These are phyloP conservation scores for Cataglyphis albicans DNA, from an alignment of 2,888 invertebrate species.

Conservation along the genomic window DNA sequence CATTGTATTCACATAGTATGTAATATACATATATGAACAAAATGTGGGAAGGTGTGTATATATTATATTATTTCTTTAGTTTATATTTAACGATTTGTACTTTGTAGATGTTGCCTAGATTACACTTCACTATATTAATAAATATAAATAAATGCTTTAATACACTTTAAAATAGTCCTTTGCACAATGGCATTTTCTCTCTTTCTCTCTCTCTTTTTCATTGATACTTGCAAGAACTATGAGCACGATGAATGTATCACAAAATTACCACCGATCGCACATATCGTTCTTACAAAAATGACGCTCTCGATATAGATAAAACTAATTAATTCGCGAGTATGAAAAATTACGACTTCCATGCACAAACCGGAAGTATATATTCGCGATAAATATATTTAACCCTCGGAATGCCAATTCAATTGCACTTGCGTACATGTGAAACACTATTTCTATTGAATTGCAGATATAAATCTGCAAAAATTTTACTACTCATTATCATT, in stretches of 20 bases:
- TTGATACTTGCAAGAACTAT: conserved; percentile 45
- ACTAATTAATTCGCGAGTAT: conserved; percentile 37
- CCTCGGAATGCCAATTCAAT: conserved; percentile 36
- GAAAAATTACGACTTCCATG: conserved; percentile 68
- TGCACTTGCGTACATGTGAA: conserved; percentile 12
- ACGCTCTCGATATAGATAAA: conserved; percentile 10
- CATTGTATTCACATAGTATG: conserved; percentile 39
- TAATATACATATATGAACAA: conserved; percentile 44
- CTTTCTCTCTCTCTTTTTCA: not conserved
- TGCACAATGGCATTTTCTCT: conserved; percentile 47
- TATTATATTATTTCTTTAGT: conserved; percentile 55
- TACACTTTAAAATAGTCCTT: conserved; percentile 45
- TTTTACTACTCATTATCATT: conserved; percentile 25
- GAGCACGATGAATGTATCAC: conserved; percentile 63
- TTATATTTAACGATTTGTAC: conserved; percentile 68
- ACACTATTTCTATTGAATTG: conserved; percentile 19
- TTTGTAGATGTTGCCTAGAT: conserved; percentile 59
- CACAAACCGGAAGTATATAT: conserved; percentile 61
- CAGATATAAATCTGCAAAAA: conserved; percentile 28
- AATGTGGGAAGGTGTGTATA: conserved; percentile 35
- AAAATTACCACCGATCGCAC: conserved; percentile 46
- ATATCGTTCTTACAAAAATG: conserved; percentile 43
- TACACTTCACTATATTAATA: conserved; percentile 50
- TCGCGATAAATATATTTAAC: conserved; percentile 41
- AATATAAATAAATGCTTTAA: conserved; percentile 60